Base-by-base conservation (phyloP, 2,888 invertebrate species). In the Notodonta ziczac region DNA sequence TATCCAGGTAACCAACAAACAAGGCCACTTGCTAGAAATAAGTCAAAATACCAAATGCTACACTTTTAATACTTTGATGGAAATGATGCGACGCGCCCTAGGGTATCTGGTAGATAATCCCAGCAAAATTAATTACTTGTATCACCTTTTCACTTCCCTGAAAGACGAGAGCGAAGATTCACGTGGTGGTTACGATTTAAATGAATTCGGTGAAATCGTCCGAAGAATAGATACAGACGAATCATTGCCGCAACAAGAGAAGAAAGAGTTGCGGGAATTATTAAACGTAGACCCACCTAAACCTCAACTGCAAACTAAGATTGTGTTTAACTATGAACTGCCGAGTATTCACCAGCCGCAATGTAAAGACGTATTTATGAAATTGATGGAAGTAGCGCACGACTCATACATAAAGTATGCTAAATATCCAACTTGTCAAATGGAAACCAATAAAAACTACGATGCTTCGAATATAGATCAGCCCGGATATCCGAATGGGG, bases 311-410 rank as follows among this genome's bases (percentile, higher is more conserved):
- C 67, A 60, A 62, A 69, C 74, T 24, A 76, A 73, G 32, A 56
- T 81, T 13, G 54, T 75, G 10, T 72, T 81, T 10, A 69, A 82
- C 66, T 75, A 76, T 54, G 72, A 76, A 51, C 52, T 81, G 4
- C 81, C 82, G 10, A 62, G 63, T 24, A 56, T 65, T 10, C 46
- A 66, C 3, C 72, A 73, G n/a, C 71, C 72, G 7, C 58, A 62
- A 9, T 85, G 85, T 57, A 76, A 72, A 59, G 69, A 75, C 35
- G 73, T 74, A n/a, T 68, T 83, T 42, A 56, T 68, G 5, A 76
- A 67, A 44, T 62, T 84, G 16, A 72, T 83, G 32, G 63, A 79
- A 61, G 61, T 66, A 56, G 78, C 82, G 12, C 70, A 81, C 42
- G 64, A 70, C n/a, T 70, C 74, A 12, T 78, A 80, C 51, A 24